Conservation (phyloP, 2,888 invertebrate species). For the Hyppa rectilinea region DNA sequence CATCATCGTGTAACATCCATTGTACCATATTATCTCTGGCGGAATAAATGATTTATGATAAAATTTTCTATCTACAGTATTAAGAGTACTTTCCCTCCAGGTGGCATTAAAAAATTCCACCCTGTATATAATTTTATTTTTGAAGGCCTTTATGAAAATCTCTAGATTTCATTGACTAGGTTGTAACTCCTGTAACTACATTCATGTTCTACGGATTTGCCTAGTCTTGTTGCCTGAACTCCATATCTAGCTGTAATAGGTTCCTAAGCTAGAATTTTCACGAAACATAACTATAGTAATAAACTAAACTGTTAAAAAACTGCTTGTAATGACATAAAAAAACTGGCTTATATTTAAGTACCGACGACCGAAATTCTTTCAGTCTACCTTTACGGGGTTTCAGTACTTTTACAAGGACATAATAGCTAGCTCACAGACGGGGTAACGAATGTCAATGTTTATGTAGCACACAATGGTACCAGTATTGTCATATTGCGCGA, state of each 20-base stretch:
- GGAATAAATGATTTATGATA: too few relatives aligned
- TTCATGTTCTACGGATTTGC: background rate
- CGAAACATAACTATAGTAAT: slow-evolving; percentile 18
- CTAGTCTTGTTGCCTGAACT: too few relatives aligned
- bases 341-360: slow-evolving; percentile 29
- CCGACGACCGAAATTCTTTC: slow-evolving; percentile 45
- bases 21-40: too few relatives aligned
- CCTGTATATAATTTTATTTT: background rate
- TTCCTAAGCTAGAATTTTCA: slow-evolving; percentile 5
- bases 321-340: too few relatives aligned
- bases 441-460: slow-evolving; percentile 40
- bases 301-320: too few relatives aligned
- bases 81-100: too few relatives aligned
- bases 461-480: slow-evolving; percentile 48
- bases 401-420: slow-evolving; percentile 49
- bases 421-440: slow-evolving; percentile 21
- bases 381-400: slow-evolving; percentile 28
- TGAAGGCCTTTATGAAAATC: too few relatives aligned
- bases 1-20: too few relatives aligned
- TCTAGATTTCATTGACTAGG: background rate
- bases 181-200: background rate
- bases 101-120: too few relatives aligned
- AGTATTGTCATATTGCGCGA: slow-evolving; percentile 13
- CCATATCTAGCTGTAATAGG: background rate
- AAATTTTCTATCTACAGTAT: too few relatives aligned